Evolutionary conservation across 2,797 vertebrate genomes (phyloP), one percentile per base, ranked within the genome.

Genomic region (Galago senegalensis): DNA sequence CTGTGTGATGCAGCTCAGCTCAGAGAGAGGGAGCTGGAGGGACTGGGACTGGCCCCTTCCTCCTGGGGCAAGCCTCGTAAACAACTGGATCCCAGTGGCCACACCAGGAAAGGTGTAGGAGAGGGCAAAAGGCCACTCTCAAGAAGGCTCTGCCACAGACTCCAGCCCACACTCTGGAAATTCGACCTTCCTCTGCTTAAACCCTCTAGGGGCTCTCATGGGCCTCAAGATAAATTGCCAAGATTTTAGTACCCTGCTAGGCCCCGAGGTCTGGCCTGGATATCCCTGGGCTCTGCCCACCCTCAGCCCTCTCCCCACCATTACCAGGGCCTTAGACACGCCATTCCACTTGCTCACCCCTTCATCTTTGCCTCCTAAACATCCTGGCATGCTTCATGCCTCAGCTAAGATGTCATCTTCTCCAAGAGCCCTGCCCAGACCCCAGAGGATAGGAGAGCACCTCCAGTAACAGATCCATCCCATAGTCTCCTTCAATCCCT

Each of bases 1-100:
- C 95, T 79, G 46, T 79, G 56, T 58, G 43, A 76, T 46, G 80
- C 20, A 3, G 37, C 89, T 94, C 60, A 90, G 49, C 49, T 58
- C 76, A 73, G 29, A 91, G 85, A 92, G 93, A 97, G 69, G 16
- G 87, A 97, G 70, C 91, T 67, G 73, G 53, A 84, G 86, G 63
- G 77, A 94, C 70, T 34, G 90, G 89, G 94, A 91, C 76, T 27
- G 40, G 94, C 31, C 23, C 14, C 60, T 49, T 95, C 84, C 95
- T 93, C 84, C 73, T 23, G 93, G 77, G 93, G 73, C 7, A 13
- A 96, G 63, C 46, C 81, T 76, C 60, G 49, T 76, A 96, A 97
- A 98, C 97, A 98, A 96, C 49, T 4, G 9, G 60, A 46, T 89
- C 95, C 95, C 96, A 77, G 85, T 87, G 79, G 43, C 89, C 73